Evolutionary conservation across 2,888 invertebrate genomes (phyloP).

Genomic region (Itoplectis maculator): DNA sequence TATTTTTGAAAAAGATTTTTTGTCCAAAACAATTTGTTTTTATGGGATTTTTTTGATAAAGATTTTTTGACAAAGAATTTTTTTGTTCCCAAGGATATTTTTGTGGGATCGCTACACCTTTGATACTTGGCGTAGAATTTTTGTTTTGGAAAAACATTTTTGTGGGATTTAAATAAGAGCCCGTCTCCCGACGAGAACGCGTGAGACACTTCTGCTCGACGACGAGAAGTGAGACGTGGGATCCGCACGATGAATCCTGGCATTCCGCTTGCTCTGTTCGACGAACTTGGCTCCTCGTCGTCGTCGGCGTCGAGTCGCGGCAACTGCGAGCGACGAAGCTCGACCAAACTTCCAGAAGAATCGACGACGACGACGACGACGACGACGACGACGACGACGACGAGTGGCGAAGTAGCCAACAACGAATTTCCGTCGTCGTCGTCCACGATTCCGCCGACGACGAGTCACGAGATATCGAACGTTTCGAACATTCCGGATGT

Average conservation of each 20-base stretch:
- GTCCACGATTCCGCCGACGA: constrained; percentile 15
- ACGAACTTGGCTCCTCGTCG: constrained; percentile 60
- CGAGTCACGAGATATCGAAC: constrained; percentile 54
- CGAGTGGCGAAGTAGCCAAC: too few relatives aligned
- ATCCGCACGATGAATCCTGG: constrained; percentile 58
- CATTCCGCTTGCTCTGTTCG: constrained; percentile 63
- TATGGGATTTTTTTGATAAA: too few relatives aligned
- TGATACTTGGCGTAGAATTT: too few relatives aligned
- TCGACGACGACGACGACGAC: constrained; percentile 58
- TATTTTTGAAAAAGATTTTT: too few relatives aligned
- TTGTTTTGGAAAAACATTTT: too few relatives aligned
- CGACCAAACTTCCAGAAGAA: constrained; percentile 61
- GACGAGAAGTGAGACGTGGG: background rate
- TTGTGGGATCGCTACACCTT: too few relatives aligned
- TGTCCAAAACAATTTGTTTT: too few relatives aligned
- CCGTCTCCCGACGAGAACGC: too few relatives aligned
- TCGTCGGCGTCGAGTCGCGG: constrained; percentile 54
- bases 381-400: too few relatives aligned
- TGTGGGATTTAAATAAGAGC: too few relatives aligned
- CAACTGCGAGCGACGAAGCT: constrained; percentile 60
- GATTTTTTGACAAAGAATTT: too few relatives aligned
- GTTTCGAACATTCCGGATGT: constrained; percentile 48
- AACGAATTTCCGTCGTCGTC: constrained; percentile 46
- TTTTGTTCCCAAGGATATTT: too few relatives aligned
- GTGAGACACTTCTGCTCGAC: background rate